A percentile compares a stretch with the other conserved stretches of the same genome.
phyloP scores from a whole-genome alignment of 2,888 invertebrate genomes.

The Coenonympha glycerion region DNA sequence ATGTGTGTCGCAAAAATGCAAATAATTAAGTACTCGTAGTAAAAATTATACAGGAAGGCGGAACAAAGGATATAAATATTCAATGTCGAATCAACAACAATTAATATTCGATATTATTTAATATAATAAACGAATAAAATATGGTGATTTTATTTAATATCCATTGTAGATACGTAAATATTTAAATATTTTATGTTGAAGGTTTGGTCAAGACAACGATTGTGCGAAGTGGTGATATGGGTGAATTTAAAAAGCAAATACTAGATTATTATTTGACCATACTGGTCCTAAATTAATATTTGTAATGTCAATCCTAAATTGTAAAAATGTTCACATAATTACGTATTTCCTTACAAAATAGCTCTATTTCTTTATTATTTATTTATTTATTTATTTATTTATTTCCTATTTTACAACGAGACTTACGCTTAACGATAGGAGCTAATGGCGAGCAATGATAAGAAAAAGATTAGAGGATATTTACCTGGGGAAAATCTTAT shows the following conservation, averaged over 20 bases:
- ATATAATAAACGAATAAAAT: neutral
- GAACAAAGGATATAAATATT: neutral
- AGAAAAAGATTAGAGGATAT: no score
- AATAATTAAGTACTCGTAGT: neutral
- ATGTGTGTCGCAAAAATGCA: neutral
- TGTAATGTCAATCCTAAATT: neutral
- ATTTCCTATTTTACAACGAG: no score
- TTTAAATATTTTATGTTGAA: neutral
- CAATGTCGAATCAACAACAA: neutral
- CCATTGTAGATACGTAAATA: no score
- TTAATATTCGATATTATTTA: constrained; percentile 7
- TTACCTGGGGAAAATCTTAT: no score
- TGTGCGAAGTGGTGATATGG: neutral
- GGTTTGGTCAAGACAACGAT: constrained; percentile 1
- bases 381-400: no score
- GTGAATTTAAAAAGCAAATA: neutral
- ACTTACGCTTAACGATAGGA: no score
- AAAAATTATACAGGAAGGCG: neutral
- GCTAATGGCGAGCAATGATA: no score
- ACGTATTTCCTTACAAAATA: no score
- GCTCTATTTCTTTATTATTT: no score
- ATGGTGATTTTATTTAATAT: neutral
- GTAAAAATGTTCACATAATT: neutral
- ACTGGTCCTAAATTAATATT: neutral
- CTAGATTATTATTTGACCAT: neutral